A percentile compares a stretch with the other conserved stretches of the same genome.
Evolutionary conservation across 1,140 invertebrate species (phyloP).

Genomic region (Mya arenaria): DNA sequence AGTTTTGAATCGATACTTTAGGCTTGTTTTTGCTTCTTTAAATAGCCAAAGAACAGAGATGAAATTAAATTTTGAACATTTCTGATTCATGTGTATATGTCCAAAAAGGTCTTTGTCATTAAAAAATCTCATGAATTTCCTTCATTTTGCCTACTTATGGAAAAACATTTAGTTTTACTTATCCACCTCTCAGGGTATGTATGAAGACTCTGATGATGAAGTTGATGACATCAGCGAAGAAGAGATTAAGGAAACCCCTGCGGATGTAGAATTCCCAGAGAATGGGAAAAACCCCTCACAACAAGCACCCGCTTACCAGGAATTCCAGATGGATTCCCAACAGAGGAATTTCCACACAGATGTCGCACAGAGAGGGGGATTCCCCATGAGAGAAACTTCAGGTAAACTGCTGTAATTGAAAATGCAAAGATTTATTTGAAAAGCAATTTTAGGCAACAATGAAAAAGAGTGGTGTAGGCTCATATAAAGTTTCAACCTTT

Average conservation of each 20-base stretch:
- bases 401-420: too few species aligned
- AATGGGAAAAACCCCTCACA: too few species aligned
- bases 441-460: too few species aligned
- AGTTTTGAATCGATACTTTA: too few species aligned
- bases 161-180: background rate
- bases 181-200: conserved; percentile 6
- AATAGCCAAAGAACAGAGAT: too few species aligned
- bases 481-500: too few species aligned
- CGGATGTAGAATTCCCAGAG: background rate
- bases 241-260: background rate
- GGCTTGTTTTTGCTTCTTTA: too few species aligned
- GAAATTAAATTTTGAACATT: background rate
- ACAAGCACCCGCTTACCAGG: background rate
- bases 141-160: conserved; percentile 21
- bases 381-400: background rate
- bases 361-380: background rate
- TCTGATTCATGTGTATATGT: background rate
- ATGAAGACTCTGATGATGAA: conserved; percentile 34
- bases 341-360: background rate
- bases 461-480: too few species aligned
- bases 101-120: background rate
- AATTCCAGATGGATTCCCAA: background rate
- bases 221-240: conserved; percentile 46
- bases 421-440: too few species aligned
- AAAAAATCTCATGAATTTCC: background rate